phyloP scores from a whole-genome alignment of 1,140 invertebrate species.

The Ooceraea biroi region DNA sequence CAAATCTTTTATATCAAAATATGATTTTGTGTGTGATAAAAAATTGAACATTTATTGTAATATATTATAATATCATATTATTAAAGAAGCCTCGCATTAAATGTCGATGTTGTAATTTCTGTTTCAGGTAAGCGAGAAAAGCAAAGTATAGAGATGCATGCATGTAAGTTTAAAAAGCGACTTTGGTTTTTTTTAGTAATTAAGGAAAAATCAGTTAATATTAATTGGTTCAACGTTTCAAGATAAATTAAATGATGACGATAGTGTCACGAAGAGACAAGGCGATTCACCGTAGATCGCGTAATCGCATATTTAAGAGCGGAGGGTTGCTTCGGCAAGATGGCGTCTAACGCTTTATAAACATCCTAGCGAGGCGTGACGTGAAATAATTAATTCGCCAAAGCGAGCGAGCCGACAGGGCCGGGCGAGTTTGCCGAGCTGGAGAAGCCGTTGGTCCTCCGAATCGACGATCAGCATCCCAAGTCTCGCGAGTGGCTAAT shows the following conservation, averaged over 20 bases:
- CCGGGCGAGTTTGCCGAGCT: constrained; percentile 64
- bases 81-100: background rate
- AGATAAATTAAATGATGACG: constrained; percentile 31
- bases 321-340: constrained; percentile 50
- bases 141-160: background rate
- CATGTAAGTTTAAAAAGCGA: constrained; percentile 28
- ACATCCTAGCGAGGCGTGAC: constrained; percentile 73
- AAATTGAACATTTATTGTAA: no score
- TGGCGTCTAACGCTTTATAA: constrained; percentile 72
- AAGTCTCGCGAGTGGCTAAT: constrained; percentile 74
- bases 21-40: no score
- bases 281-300: constrained; percentile 29
- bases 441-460: constrained; percentile 63
- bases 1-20: no score
- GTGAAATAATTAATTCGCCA: constrained; percentile 78
- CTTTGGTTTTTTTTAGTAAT: background rate
- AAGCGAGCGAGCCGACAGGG: constrained; percentile 60
- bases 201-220: constrained; percentile 26
- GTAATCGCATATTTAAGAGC: constrained; percentile 66
- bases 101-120: constrained; percentile 33
- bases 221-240: background rate
- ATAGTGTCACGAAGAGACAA: constrained; percentile 3
- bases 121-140: constrained; percentile 63
- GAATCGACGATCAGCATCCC: constrained; percentile 71
- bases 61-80: no score